Percentiles rank a stretch among this genome's conserved stretches.
Evolutionary conservation across 2,888 invertebrate genomes (phyloP).

Genomic region (Drosophila macrospina): DNA sequence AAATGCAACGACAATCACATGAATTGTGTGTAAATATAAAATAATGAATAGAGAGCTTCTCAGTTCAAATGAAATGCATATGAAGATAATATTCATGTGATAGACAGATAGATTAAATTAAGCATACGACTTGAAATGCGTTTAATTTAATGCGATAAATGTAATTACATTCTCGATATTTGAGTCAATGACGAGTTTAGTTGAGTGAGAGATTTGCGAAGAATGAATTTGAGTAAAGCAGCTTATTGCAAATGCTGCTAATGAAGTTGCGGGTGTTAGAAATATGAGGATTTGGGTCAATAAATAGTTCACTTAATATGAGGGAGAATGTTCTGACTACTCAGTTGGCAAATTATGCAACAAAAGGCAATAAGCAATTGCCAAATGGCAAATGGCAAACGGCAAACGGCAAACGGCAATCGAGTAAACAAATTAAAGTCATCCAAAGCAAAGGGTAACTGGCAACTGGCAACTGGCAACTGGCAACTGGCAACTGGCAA

Average conservation of each 20-base stretch:
- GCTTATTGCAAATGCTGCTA: constrained; percentile 1
- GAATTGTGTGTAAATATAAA: constrained; percentile 9
- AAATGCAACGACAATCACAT: constrained; percentile 6
- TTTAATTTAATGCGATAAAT: neutral
- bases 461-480: constrained; percentile 26
- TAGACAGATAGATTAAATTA: constrained; percentile 1
- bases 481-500: constrained; percentile 43
- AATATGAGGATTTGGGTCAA: neutral
- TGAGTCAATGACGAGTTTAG: constrained; percentile 1
- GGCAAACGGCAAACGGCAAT: constrained; percentile 44
- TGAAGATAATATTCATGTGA: neutral
- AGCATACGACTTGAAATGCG: neutral
- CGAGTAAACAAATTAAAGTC: too few relatives aligned
- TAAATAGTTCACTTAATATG: constrained; percentile 23
- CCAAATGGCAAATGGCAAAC: constrained; percentile 44
- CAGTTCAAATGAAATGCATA: neutral
- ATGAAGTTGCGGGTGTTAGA: constrained; percentile 8
- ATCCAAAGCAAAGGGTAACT: constrained; percentile 44
- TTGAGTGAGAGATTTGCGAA: constrained; percentile 22
- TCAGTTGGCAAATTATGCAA: constrained; percentile 24
- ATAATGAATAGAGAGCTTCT: neutral
- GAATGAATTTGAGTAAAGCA: constrained; percentile 30
- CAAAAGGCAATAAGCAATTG: constrained; percentile 16
- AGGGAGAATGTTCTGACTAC: constrained; percentile 21
- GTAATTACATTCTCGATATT: constrained; percentile 6